Conservation (phyloP, 2,888 invertebrate genomes). For the Limenitis camilla region DNA sequence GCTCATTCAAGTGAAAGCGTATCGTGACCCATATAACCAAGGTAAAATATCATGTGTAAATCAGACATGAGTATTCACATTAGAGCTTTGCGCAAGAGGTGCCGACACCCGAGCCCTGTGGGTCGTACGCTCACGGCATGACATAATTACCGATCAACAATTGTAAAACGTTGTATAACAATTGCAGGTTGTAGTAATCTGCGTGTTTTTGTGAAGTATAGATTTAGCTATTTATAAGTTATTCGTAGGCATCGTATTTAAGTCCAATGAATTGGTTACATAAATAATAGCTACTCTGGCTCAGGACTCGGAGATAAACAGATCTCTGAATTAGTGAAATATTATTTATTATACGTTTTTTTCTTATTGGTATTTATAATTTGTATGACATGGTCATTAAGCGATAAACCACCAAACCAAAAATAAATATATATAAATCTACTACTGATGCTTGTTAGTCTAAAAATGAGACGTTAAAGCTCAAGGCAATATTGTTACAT, state of each 20-base stretch:
- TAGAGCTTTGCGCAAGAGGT: constrained; percentile 38
- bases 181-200: constrained; percentile 17
- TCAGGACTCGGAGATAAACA: too few species aligned
- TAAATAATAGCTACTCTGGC: too few species aligned
- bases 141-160: constrained; percentile 43
- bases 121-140: constrained; percentile 28
- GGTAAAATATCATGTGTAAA: constrained; percentile 33
- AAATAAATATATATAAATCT: neutral
- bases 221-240: neutral
- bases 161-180: constrained; percentile 34
- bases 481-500: constrained; percentile 5
- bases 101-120: constrained; percentile 36
- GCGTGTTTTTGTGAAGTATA: constrained; percentile 7
- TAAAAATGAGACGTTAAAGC: neutral
- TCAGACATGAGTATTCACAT: constrained; percentile 33
- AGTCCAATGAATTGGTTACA: too few species aligned
- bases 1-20: constrained; percentile 16
- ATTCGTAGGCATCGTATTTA: too few species aligned
- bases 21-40: constrained; percentile 21
- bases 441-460: neutral
- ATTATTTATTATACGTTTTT: too few species aligned
- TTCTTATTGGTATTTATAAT: too few species aligned
- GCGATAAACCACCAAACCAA: too few species aligned
- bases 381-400: too few species aligned
- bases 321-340: too few species aligned